Conservation (phyloP, 1,140 invertebrate genomes). For the Schlechtendalia chinensis region DNA sequence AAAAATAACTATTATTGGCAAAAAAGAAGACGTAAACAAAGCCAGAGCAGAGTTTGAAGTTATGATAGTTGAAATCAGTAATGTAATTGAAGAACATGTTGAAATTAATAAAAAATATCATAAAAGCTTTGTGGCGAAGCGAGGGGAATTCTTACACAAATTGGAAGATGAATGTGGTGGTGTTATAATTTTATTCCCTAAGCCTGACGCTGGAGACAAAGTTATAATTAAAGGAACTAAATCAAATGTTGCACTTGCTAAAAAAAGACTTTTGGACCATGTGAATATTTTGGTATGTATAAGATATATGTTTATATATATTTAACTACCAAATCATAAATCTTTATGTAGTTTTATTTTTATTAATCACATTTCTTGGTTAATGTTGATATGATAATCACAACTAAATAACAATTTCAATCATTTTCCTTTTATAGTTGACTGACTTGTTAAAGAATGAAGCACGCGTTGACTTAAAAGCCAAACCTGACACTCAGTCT, state of each 20-base stretch:
- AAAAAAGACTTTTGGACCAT: slow-evolving; percentile 77
- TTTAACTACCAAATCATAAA: too few relatives aligned
- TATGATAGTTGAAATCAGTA: slow-evolving; percentile 82
- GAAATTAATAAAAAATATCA: slow-evolving; percentile 86
- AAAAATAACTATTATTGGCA: slow-evolving; percentile 84
- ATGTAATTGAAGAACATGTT: slow-evolving; percentile 77
- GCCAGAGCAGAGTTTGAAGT: slow-evolving; percentile 82
- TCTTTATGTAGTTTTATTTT: slow-evolving; percentile 67
- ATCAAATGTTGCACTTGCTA: slow-evolving; percentile 84
- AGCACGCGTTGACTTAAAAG: background rate
- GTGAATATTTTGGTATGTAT: slow-evolving; percentile 73
- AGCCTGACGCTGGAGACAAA: slow-evolving; percentile 58
- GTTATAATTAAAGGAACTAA: slow-evolving; percentile 58
- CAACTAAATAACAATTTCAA: too few relatives aligned
- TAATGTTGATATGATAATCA: too few relatives aligned
- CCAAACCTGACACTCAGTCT: slow-evolving; percentile 31
- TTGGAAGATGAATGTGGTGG: slow-evolving; percentile 92
- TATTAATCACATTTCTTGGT: background rate
- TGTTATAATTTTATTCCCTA: slow-evolving; percentile 88
- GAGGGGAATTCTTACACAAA: slow-evolving; percentile 83
- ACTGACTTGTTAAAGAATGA: slow-evolving; percentile 6
- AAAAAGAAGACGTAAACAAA: slow-evolving; percentile 67
- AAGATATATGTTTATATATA: too few relatives aligned
- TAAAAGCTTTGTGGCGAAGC: slow-evolving; percentile 86
- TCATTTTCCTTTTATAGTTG: slow-evolving; percentile 18